phyloP scores from a whole-genome alignment of 2,888 invertebrate species.

The Oscheius sp. region DNA sequence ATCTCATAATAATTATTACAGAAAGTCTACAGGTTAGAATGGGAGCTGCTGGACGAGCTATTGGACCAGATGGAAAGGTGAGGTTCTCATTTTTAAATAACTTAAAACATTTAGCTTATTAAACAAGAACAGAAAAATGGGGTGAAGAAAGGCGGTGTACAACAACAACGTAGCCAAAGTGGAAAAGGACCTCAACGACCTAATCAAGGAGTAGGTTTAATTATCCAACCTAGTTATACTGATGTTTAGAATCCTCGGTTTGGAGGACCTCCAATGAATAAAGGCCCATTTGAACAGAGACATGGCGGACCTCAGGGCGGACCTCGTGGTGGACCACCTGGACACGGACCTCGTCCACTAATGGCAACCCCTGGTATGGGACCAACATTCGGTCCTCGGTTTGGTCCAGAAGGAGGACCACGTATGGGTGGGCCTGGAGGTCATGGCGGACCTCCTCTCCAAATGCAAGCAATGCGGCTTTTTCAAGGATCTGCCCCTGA shows the following conservation, averaged over 20 bases:
- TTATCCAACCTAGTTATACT: too few species aligned
- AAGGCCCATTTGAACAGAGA: not conserved
- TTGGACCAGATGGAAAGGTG: conserved; percentile 42
- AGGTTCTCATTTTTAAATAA: not conserved
- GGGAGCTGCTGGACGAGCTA: conserved; percentile 39
- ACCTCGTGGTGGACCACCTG: not conserved
- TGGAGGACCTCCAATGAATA: not conserved
- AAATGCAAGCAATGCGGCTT: not conserved
- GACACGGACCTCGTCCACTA: conserved; percentile 7
- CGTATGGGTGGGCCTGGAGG: not conserved
- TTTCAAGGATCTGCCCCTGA: conserved; percentile 30
- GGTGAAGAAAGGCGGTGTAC: conserved; percentile 8
- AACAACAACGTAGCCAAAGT: not conserved
- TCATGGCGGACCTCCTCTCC: not conserved
- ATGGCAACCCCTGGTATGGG: not conserved
- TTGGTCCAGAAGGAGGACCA: not conserved
- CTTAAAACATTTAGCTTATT: not conserved
- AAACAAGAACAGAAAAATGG: conserved; percentile 11
- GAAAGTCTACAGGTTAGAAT: conserved; percentile 1
- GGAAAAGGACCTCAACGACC: not conserved
- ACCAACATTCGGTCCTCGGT: not conserved
- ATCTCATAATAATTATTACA: not conserved
- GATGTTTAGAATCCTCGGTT: too few species aligned
- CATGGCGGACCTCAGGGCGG: not conserved
- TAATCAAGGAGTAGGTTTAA: too few species aligned